phyloP scores from a whole-genome alignment of 2,113 vertebrate species.

The Pollimyrus isidori region DNA sequence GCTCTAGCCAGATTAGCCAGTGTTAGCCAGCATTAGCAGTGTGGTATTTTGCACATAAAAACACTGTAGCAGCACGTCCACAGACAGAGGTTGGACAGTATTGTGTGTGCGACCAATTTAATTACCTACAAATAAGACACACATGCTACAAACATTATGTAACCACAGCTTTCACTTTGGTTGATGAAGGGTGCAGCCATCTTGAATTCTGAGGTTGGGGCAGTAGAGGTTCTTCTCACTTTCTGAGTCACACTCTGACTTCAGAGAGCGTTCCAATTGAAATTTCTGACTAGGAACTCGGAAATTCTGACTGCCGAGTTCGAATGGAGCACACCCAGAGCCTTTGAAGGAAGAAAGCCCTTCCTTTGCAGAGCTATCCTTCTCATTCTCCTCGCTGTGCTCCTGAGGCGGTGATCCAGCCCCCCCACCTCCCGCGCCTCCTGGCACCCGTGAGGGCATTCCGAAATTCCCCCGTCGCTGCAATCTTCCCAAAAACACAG shows the following conservation, averaged over 20 bases:
- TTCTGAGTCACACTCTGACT: neutral
- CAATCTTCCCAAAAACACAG: constrained; percentile 3
- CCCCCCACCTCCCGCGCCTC: neutral
- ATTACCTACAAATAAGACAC: neutral
- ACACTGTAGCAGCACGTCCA: neutral
- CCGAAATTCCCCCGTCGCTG: constrained; percentile 43
- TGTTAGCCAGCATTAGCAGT: neutral
- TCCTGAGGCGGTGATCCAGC: neutral
- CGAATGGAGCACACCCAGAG: neutral
- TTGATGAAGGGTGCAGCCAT: neutral
- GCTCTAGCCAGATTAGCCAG: neutral
- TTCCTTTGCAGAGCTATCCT: neutral
- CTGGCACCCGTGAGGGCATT: constrained; percentile 36
- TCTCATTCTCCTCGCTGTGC: neutral
- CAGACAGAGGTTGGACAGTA: neutral
- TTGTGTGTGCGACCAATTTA: neutral
- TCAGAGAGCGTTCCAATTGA: neutral
- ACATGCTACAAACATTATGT: neutral
- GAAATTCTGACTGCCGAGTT: neutral
- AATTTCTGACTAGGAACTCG: neutral
- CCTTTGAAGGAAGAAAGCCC: constrained; percentile 20
- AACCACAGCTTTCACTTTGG: neutral
- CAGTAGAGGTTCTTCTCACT: neutral
- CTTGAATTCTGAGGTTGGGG: neutral
- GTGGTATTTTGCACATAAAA: neutral